Base-by-base conservation (phyloP, 2,797 vertebrate genomes). In the Discoglossus pictus region DNA sequence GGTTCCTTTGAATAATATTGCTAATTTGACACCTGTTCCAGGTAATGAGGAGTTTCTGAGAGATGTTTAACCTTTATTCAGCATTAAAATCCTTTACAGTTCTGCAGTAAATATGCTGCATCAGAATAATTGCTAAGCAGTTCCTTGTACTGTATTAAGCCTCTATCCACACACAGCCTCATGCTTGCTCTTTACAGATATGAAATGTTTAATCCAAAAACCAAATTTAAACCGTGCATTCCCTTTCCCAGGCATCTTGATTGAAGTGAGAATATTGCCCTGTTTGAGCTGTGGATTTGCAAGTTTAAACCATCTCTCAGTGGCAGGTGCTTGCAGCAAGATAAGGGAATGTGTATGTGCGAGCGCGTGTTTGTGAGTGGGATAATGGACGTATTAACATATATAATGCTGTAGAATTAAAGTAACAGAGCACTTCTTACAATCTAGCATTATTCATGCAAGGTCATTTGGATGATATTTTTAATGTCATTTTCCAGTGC, bases 321-420 rank as follows among this genome's bases (percentile, higher is more conserved):
- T 76, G 73, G 77, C 80, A 86, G 80, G 79, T 87, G 84, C 34
- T 60, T 56, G 68, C 72, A 51, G 78, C 83, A 80, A 79, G 80
- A 84, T 88, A 87, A 90, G 80, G 42, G 53, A 78, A 70, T 50
- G 60, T 35, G 59, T 47, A 50, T 18, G 60, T 46, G 51, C 23
- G 21, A n/a, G 34, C 39, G 38, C 40, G 16, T 62, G 67, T 56
- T 70, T 47, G 59, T 31, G 31, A 48, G 42, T 56, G 52, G 67
- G 59, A 70, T 70, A 70, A 70, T 63, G 31, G 60, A 63, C 42
- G 67, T 38, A 70, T 70, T 70, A 70, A 63, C 59, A 70, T 70
- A 70, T 56, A 62, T 69, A 63, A 62, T 70, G 44, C 38, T 9
- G 43, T 24, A 35, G 52, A 56, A 56, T 70, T 70, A 70, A 69